Conservation (phyloP, 2,113 vertebrate genomes). For the Emydocephalus ijimae region DNA sequence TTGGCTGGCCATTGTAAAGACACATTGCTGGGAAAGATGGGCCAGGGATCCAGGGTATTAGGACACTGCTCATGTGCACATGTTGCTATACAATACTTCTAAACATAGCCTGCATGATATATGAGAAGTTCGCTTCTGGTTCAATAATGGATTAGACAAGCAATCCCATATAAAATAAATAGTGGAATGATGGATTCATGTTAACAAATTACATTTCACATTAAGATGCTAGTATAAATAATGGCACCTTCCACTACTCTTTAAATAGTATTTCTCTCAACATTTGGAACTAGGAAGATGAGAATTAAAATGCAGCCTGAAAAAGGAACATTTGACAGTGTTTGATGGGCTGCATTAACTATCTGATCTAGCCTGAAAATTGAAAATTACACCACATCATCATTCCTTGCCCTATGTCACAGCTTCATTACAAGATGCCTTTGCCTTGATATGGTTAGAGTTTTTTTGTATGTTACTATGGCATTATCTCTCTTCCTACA, state of each 20-base stretch:
- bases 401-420: not conserved
- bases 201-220: not conserved
- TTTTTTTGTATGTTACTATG: not conserved
- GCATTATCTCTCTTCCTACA: not conserved
- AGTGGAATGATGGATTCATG: not conserved
- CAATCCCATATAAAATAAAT: not conserved
- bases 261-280: not conserved
- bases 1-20: not conserved
- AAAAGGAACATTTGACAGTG: not conserved
- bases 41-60: not conserved
- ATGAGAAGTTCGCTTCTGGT: not conserved
- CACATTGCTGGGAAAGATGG: not conserved
- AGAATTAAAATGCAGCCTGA: not conserved
- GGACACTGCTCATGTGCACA: not conserved
- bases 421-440: not conserved
- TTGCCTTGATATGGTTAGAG: not conserved
- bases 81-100: not conserved
- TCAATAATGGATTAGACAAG: not conserved
- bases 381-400: not conserved
- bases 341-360: not conserved
- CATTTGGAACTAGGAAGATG: not conserved
- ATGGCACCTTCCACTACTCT: not conserved
- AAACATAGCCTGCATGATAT: not conserved
- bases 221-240: not conserved
- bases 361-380: not conserved